These are phyloP conservation scores for Antigone vipio DNA, from an alignment of 2,113 vertebrate species.

Conservation along the genomic window DNA sequence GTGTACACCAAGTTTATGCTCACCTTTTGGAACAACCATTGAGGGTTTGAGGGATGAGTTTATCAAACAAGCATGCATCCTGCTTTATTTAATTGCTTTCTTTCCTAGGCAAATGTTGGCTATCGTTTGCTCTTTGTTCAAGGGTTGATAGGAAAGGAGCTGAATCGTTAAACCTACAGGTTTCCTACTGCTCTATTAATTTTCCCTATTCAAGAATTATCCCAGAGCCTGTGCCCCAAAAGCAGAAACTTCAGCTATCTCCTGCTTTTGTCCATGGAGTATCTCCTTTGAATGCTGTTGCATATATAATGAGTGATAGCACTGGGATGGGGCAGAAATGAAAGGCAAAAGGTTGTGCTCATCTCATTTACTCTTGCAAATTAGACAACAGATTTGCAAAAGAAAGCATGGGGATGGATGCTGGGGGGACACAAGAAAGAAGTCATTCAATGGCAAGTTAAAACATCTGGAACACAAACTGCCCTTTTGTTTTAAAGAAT, in stretches of 20 bases:
- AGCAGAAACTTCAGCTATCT: not conserved
- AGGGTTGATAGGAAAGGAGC: not conserved
- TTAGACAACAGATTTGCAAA: not conserved
- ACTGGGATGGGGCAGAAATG: not conserved
- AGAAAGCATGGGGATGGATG: not conserved
- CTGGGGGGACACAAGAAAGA: not conserved
- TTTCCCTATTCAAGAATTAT: not conserved
- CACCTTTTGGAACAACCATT: not conserved
- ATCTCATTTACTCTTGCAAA: not conserved
- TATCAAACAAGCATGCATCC: not conserved
- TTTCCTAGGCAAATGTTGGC: not conserved
- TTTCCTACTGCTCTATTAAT: not conserved
- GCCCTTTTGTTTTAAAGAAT: not conserved
- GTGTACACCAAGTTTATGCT: not conserved
- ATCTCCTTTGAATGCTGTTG: not conserved
- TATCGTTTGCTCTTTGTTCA: not conserved
- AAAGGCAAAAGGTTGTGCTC: not conserved
- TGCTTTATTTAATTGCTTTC: not conserved
- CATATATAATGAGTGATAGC: not conserved
- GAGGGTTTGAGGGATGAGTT: not conserved
- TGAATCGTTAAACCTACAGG: not conserved
- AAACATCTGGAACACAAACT: not conserved
- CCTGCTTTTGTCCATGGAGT: not conserved
- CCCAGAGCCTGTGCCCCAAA: not conserved
- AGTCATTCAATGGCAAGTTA: not conserved